Evolutionary conservation across 1,140 invertebrate genomes (phyloP).

Genomic region (Andrena cerasifolii): DNA sequence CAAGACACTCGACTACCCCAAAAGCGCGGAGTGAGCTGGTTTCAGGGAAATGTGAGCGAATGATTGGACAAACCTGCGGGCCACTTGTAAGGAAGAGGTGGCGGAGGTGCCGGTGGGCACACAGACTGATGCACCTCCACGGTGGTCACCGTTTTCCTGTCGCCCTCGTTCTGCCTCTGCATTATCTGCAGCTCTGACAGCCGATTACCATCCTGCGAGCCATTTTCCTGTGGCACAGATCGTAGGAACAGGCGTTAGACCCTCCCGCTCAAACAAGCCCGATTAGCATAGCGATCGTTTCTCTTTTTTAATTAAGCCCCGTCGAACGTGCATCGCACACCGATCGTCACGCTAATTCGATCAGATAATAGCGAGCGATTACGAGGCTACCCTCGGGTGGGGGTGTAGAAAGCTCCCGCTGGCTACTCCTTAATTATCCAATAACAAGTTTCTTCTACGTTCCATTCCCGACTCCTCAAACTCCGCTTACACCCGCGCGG

Average conservation of each 20-base stretch:
- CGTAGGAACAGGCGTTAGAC: neutral
- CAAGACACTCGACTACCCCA: no score
- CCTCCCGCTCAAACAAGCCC: neutral
- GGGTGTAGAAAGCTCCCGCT: neutral
- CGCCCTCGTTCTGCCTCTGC: slow-evolving; percentile 69
- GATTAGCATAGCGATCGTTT: neutral
- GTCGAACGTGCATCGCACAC: neutral
- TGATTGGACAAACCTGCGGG: slow-evolving; percentile 71
- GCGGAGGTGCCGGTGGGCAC: slow-evolving; percentile 78
- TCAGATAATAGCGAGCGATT: neutral
- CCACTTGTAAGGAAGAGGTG: slow-evolving; percentile 79
- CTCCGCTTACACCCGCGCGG: neutral
- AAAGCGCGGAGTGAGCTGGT: no score
- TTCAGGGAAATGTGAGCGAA: neutral
- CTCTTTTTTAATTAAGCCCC: slow-evolving; percentile 10
- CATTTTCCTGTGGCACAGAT: slow-evolving; percentile 69
- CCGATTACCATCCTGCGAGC: slow-evolving; percentile 58
- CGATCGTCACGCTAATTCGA: slow-evolving; percentile 19
- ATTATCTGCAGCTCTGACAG: slow-evolving; percentile 59
- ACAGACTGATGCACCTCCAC: slow-evolving; percentile 79
- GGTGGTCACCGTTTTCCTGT: slow-evolving; percentile 78
- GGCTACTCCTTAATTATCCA: neutral
- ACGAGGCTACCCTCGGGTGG: neutral
- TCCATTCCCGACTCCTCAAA: neutral
- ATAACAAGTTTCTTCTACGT: neutral